These are phyloP conservation scores for Glaucopsyche alexis DNA, from an alignment of 2,888 invertebrate genomes.

Conservation along the genomic window DNA sequence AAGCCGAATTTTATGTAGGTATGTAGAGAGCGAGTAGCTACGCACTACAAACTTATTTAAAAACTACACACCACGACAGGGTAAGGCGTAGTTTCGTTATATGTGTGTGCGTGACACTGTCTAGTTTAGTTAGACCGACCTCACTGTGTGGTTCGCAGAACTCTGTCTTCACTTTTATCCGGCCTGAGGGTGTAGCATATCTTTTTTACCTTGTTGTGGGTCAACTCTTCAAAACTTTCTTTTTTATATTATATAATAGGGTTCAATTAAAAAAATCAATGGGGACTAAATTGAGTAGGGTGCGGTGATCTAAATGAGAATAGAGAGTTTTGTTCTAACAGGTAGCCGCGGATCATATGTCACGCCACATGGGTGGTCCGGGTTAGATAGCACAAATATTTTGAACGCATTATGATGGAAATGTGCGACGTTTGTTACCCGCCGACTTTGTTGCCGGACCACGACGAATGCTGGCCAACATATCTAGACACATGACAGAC, in stretches of 20 bases:
- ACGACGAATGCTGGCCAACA: conserved; percentile 60
- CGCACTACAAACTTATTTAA: too few species aligned
- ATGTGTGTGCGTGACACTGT: too few species aligned
- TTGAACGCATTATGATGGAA: conserved; percentile 75
- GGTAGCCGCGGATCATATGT: conserved; percentile 67
- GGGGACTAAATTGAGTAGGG: conserved; percentile 40
- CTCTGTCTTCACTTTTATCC: too few species aligned
- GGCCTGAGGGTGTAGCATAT: too few species aligned
- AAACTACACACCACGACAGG: too few species aligned
- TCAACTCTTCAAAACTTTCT: background rate
- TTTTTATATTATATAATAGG: conserved; percentile 14
- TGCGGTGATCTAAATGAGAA: conserved; percentile 57
- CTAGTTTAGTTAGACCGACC: too few species aligned
- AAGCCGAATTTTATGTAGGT: too few species aligned
- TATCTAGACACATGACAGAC: conserved; percentile 40
- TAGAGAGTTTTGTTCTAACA: conserved; percentile 65
- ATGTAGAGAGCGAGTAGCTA: too few species aligned
- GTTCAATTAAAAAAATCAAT: conserved; percentile 35
- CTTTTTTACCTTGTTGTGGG: background rate
- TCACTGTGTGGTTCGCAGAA: too few species aligned
- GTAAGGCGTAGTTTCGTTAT: too few species aligned
- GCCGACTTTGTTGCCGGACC: conserved; percentile 62
- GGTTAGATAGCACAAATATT: conserved; percentile 71
- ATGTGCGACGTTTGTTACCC: conserved; percentile 60
- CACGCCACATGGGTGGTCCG: conserved; percentile 70